Conservation (phyloP, 1,140 invertebrate species). For the Cotesia vestalis region DNA sequence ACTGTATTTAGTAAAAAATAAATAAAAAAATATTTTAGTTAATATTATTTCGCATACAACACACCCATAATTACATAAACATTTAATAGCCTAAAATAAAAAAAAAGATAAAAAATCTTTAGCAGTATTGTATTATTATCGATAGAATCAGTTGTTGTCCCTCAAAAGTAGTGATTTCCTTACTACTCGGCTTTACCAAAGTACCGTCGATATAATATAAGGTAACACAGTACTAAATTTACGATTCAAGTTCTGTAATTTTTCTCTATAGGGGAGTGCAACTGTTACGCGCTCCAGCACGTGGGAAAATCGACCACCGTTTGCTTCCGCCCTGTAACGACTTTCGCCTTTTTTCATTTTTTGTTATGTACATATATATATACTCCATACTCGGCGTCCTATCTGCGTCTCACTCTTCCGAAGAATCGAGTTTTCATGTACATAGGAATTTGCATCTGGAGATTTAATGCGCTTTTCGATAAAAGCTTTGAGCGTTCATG, state of each 20-base stretch:
- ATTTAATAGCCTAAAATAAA: too few relatives aligned
- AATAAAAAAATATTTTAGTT: too few relatives aligned
- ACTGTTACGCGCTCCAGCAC: slow-evolving; percentile 44
- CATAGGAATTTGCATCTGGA: slow-evolving; percentile 29
- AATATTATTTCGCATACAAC: too few relatives aligned
- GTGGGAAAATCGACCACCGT: slow-evolving; percentile 36
- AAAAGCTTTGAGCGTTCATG: slow-evolving; percentile 1
- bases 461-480: slow-evolving; percentile 11
- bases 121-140: too few relatives aligned
- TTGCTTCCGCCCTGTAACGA: slow-evolving; percentile 31
- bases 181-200: too few relatives aligned
- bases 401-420: not conserved
- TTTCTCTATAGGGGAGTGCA: slow-evolving; percentile 45
- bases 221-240: not conserved
- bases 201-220: not conserved
- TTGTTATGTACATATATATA: not conserved
- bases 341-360: slow-evolving; percentile 21
- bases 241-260: slow-evolving; percentile 40
- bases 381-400: not conserved
- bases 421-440: slow-evolving; percentile 15
- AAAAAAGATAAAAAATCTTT: too few relatives aligned
- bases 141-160: too few relatives aligned
- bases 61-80: too few relatives aligned
- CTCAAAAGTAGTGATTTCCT: too few relatives aligned
- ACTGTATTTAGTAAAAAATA: too few relatives aligned